Evolutionary conservation across 2,113 vertebrate genomes (phyloP).

Genomic region (Pseudorectes ferrugineus): DNA sequence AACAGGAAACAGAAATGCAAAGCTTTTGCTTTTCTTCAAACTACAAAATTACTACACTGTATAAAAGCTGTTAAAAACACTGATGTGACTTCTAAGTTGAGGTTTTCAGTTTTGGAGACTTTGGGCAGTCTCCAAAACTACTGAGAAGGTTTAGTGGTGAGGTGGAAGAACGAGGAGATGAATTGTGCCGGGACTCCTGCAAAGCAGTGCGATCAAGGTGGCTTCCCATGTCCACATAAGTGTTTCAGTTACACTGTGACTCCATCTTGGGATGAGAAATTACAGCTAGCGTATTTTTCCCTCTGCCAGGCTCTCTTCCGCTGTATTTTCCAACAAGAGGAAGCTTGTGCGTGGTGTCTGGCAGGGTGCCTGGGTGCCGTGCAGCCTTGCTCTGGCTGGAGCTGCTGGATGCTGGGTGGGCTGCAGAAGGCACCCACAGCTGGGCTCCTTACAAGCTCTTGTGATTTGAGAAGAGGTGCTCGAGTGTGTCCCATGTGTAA

Average conservation of each 20-base stretch:
- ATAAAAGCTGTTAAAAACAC: neutral
- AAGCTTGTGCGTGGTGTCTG: neutral
- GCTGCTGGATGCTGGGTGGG: neutral
- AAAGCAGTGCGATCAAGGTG: rapidly evolving
- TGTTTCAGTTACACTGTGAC: neutral
- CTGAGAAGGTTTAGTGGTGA: neutral
- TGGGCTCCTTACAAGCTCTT: neutral
- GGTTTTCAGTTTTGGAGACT: neutral
- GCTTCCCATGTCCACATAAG: rapidly evolving
- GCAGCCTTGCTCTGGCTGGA: neutral
- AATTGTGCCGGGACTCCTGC: neutral
- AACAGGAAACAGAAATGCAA: neutral
- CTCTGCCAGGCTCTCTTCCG: neutral
- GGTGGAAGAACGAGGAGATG: neutral
- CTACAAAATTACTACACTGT: neutral
- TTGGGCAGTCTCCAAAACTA: neutral
- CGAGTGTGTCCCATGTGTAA: neutral
- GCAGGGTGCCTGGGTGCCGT: neutral
- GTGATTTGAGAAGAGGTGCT: neutral
- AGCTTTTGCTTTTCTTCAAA: neutral
- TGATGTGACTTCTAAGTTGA: neutral
- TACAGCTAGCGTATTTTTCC: neutral
- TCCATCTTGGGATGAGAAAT: neutral
- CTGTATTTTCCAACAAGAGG: neutral
- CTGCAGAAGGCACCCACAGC: neutral